Percentiles rank a stretch among this genome's conserved stretches.
Conservation (phyloP, 2,113 vertebrate species). For the Arvicanthis niloticus region DNA sequence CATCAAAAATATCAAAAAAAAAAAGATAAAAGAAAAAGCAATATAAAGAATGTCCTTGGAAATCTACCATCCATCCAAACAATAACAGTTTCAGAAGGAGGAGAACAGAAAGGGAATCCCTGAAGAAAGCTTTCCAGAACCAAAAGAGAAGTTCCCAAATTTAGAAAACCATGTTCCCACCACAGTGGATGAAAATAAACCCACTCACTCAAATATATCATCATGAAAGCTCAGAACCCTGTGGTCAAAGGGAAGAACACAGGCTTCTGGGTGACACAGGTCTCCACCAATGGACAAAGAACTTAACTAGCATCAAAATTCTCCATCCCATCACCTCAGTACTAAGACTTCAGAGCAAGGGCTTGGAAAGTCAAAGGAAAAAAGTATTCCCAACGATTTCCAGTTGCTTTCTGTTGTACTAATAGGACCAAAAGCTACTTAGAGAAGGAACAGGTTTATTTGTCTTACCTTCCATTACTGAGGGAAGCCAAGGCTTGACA, state of each 20-base stretch:
- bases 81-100: neutral
- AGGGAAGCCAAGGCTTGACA: neutral
- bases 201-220: neutral
- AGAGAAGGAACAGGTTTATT: neutral
- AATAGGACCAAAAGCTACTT: neutral
- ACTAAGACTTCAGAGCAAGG: neutral
- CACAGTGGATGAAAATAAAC: neutral
- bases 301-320: neutral
- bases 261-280: neutral
- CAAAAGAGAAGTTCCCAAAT: neutral
- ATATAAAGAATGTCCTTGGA: neutral
- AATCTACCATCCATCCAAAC: neutral
- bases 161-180: neutral
- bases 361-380: slow-evolving; percentile 32
- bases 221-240: neutral
- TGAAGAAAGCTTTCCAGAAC: slow-evolving; percentile 1
- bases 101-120: neutral
- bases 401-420: neutral
- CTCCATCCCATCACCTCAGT: neutral
- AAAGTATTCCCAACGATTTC: neutral
- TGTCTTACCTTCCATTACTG: neutral
- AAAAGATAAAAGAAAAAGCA: slow-evolving; percentile 16
- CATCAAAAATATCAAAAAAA: slow-evolving; percentile 30
- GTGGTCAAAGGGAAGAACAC: neutral
- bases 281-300: neutral